Evolutionary conservation across 37 sponge, comb jelly and placozoan species (phyloP).

Genomic region (Agelas oroides): DNA sequence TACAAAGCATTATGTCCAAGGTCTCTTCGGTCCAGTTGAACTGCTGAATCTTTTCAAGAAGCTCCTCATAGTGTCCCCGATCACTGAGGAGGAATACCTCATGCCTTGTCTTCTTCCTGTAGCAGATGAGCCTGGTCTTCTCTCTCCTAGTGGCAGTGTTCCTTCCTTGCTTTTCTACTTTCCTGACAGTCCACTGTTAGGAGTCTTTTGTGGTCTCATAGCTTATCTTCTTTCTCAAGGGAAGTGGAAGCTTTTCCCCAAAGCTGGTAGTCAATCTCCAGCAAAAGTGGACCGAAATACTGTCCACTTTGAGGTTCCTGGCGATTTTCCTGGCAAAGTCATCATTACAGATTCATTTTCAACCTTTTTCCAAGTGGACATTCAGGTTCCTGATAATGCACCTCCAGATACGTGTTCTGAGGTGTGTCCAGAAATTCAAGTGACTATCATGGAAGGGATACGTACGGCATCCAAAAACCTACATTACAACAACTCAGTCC

Average conservation of each 20-base stretch:
- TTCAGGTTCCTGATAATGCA: no score
- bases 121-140: neutral
- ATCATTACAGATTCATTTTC: no score
- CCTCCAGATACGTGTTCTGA: no score
- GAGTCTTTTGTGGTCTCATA: neutral
- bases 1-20: neutral
- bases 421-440: no score
- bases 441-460: no score
- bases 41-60: constrained; percentile 1
- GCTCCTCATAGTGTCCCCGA: neutral
- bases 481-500: no score
- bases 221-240: neutral
- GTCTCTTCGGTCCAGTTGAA: neutral
- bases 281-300: neutral
- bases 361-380: no score
- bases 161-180: neutral
- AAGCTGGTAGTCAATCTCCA: neutral
- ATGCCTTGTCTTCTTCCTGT: neutral
- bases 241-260: neutral
- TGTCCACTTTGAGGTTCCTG: no score
- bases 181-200: neutral
- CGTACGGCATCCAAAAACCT: no score
- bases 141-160: no score
- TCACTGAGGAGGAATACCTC: neutral
- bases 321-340: no score